Conservation (phyloP, 2,888 invertebrate species). For the Cryptocheilus praepositus region DNA sequence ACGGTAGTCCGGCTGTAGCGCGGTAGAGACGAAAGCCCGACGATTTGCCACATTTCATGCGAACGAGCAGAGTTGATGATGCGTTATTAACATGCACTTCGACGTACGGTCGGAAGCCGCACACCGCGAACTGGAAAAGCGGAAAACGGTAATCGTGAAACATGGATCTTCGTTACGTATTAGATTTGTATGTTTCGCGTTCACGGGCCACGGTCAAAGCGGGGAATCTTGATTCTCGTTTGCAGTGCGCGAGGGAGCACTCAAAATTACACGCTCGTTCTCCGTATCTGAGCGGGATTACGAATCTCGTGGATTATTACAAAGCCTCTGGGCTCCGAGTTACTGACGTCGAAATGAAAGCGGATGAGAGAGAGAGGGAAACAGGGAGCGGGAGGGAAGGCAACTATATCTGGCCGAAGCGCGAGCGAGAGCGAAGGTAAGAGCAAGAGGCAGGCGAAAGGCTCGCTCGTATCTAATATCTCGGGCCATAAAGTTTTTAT, state of each 20-base stretch:
- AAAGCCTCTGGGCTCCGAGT: neutral
- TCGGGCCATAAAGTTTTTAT: conserved; percentile 46
- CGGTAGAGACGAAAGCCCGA: no score
- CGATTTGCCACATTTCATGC: no score
- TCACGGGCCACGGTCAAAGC: conserved; percentile 4
- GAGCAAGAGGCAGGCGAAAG: conserved; percentile 1
- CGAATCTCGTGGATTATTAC: conserved; percentile 1
- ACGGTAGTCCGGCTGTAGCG: no score
- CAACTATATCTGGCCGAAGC: neutral
- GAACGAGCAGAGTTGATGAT: no score
- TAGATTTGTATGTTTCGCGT: neutral
- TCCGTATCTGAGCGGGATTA: neutral
- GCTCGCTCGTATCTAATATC: conserved; percentile 54
- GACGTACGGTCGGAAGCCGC: no score
- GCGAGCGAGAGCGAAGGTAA: neutral
- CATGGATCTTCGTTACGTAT: no score
- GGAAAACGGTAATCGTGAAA: no score
- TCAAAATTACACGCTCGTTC: conserved; percentile 9
- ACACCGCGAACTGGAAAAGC: no score
- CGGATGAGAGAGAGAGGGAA: neutral
- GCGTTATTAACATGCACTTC: no score
- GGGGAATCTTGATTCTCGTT: neutral
- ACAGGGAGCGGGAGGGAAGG: neutral
- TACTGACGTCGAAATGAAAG: neutral
- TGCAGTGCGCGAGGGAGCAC: conserved; percentile 2